These are phyloP conservation scores for Steromphala cineraria DNA, from an alignment of 2,888 invertebrate species.

Conservation along the genomic window DNA sequence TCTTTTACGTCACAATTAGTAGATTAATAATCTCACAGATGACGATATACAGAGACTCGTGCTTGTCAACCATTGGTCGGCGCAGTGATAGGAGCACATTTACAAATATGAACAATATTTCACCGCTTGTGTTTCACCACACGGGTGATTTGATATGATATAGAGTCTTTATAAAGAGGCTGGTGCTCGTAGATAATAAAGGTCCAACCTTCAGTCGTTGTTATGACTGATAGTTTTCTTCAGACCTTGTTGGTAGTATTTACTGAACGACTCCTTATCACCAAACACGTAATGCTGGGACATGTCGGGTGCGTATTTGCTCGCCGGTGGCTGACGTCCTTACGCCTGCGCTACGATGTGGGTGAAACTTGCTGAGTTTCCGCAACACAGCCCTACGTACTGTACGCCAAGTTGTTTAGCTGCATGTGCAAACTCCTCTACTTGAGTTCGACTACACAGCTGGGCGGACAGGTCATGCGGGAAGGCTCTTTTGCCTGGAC, in stretches of 20 bases:
- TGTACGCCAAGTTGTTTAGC: slow-evolving; percentile 53
- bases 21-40: too few relatives aligned
- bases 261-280: slow-evolving; percentile 13
- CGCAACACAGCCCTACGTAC: slow-evolving; percentile 65
- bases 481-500: slow-evolving; percentile 54
- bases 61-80: too few relatives aligned
- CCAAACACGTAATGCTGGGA: slow-evolving; percentile 51
- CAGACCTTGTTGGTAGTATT: slow-evolving; percentile 33
- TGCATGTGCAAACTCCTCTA: slow-evolving; percentile 49
- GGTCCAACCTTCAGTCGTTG: not conserved
- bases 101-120: too few relatives aligned
- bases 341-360: slow-evolving; percentile 53
- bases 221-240: not conserved
- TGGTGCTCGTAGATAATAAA: too few relatives aligned
- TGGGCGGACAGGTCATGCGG: slow-evolving; percentile 47
- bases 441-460: slow-evolving; percentile 42
- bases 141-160: too few relatives aligned
- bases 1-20: too few relatives aligned
- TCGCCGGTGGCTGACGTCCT: slow-evolving; percentile 53
- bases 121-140: too few relatives aligned
- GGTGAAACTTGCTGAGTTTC: slow-evolving; percentile 50
- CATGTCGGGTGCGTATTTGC: slow-evolving; percentile 55
- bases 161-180: too few relatives aligned
- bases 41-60: too few relatives aligned
- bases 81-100: too few relatives aligned